Conservation (phyloP, 2,113 vertebrate species). For the Erpornis zantholeuca region DNA sequence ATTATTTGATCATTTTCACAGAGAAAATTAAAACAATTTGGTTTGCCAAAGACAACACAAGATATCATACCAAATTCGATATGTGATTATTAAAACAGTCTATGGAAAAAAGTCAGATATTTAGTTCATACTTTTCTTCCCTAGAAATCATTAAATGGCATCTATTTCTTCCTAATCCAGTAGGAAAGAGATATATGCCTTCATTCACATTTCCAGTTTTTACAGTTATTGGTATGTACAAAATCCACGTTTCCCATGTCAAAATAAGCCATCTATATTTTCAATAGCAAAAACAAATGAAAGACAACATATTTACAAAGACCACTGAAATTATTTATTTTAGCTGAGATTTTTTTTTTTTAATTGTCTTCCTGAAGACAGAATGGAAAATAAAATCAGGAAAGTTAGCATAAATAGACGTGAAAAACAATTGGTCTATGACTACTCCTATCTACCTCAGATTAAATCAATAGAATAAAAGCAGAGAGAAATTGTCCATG, state of each 20-base stretch:
- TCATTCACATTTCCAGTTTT: not conserved
- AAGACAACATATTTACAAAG: not conserved
- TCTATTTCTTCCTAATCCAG: not conserved
- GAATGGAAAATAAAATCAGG: not conserved
- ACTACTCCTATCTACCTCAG: not conserved
- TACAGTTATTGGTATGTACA: not conserved
- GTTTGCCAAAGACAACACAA: not conserved
- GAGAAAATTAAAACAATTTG: not conserved
- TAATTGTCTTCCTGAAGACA: not conserved
- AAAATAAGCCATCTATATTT: not conserved
- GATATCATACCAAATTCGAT: not conserved
- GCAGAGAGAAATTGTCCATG: not conserved
- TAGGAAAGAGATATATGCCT: not conserved
- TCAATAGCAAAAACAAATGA: not conserved
- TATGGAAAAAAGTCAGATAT: not conserved
- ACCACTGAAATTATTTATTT: not conserved
- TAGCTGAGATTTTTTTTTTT: not conserved
- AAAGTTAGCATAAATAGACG: not conserved
- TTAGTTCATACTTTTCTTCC: not conserved
- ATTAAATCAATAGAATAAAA: not conserved
- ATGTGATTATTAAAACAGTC: not conserved
- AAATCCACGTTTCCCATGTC: not conserved
- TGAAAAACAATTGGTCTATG: not conserved
- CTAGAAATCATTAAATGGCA: not conserved
- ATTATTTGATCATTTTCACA: not conserved